These are phyloP conservation scores for Glandiceps talaboti DNA, from an alignment of 53 echinoderm and acorn worm species.

Conservation along the genomic window DNA sequence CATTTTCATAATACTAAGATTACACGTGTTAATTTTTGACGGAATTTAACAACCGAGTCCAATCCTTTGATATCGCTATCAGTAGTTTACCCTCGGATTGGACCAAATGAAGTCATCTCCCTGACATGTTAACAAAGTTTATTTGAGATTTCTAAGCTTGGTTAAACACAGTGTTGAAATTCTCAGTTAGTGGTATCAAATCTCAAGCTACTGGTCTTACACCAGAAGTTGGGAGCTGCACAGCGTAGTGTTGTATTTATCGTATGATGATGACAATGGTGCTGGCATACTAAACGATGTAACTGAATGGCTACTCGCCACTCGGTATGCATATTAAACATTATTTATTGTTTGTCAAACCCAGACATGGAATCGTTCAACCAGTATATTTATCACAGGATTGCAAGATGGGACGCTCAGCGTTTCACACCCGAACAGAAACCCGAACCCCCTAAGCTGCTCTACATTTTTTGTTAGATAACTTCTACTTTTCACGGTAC, in stretches of 20 bases:
- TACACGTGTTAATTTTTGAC: background rate
- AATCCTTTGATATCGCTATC: too few relatives aligned
- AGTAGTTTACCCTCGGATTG: too few relatives aligned
- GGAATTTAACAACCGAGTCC: background rate
- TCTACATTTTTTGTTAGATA: too few relatives aligned
- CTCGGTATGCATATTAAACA: background rate
- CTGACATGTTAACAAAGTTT: too few relatives aligned
- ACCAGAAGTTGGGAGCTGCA: background rate
- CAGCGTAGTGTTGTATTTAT: background rate
- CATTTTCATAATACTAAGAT: too few relatives aligned
- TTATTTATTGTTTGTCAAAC: background rate
- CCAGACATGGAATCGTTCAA: background rate
- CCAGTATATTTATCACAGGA: background rate
- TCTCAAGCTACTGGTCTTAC: background rate
- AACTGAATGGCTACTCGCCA: background rate
- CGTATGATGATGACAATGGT: background rate
- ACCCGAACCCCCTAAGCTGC: background rate
- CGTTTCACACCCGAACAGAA: background rate
- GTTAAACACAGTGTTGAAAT: too few relatives aligned
- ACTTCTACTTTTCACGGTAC: too few relatives aligned
- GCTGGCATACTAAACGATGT: background rate
- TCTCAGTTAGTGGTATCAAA: background rate
- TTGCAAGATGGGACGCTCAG: background rate
- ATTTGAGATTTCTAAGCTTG: too few relatives aligned
- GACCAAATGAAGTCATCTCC: too few relatives aligned